Evolutionary conservation across 2,797 vertebrate genomes (phyloP), one percentile per base, ranked within the genome.

Genomic region (Amazonetta brasiliensis): DNA sequence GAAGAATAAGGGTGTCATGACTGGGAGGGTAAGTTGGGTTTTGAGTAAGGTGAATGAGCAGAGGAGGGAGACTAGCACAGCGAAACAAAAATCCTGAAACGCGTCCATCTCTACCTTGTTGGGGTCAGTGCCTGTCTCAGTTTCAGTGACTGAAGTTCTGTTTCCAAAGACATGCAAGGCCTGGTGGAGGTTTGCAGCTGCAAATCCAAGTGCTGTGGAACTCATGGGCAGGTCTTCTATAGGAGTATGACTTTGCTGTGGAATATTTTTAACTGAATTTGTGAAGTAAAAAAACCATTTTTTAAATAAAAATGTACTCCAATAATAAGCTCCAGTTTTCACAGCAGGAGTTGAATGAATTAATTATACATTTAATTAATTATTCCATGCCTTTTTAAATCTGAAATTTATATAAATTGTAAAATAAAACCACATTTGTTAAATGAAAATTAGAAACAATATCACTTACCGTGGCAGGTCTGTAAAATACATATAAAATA

Each of bases 401-500:
- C 85, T 80, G 75, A 54, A 80, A 92, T 87, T 55, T 96, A 75
- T 80, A 66, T 31, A 74, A n/a, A 26, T 15, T 69, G 63, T 95
- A 82, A 94, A 93, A 83, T 41, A 85, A 90, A 92, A 18, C 20
- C 26, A 69, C 35, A 11, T 80, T 87, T 86, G 78, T 87, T 84
- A 58, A 78, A 77, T 75, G 31, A 74, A 94, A 92, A 83, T 83
- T 60, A 83, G 90, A 84, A 22, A 11, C 11, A 85, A 2, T 89
- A 72, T 67, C 9, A 44, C 55, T 90, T 95, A 83, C 46, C 54
- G 10, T 81, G 69, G 26, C 52, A 85, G 23, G 43, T 78, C 82
- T 35, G 75, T 91, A 79, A 92, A 95, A 97, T 73, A 76, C 50
- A 87, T 44, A 79, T 91, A 79, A 92, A 95, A 97, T 73, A 74